Base-by-base conservation (phyloP, 2,888 invertebrate genomes). In the Pheosia gnoma region DNA sequence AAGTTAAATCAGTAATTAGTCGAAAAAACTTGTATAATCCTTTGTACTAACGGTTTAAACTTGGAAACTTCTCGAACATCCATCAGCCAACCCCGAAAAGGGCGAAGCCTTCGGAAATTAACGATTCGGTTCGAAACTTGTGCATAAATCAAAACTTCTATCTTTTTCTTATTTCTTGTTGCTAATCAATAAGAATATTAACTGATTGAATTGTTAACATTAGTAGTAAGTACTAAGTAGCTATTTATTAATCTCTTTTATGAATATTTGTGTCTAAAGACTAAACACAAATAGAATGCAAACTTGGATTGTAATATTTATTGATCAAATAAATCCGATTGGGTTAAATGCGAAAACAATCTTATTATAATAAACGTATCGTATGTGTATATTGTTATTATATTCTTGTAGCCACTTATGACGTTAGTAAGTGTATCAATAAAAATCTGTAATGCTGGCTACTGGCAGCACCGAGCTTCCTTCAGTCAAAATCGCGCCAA, bases 101-200 rank as follows among this genome's bases (percentile, higher is more conserved):
- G 65, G 67, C 43, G 56, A 68, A 72, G 67, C 70, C 68, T 67
- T 71, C 68, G 60, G 67, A 75, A 79, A 82, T 77, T 75, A 78
- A 76, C 75, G 78, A 75, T 82, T 80, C 66, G 74, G 79, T 78
- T 68, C 59, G 57, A 67, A 75, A 74, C 61, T 70, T 58, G 63
- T 60, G 51, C 41, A 55, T 49, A 56, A 56, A 59, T 65, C 62
- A 56, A 36, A 61, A 66, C 63, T 68, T 59, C 64, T 61, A 63
- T 59, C 64, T 66, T 60, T 58, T 47, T 49, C 56, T 53, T 58
- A 60, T 63, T 59, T 52, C 54, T 54, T 54, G 38, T 54, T 54
- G 54, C 54, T 45, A 57, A 11, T 38, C 43, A n/a, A 13, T 43
- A n/a, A 39, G 41, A 43, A 56, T 13, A 56, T 51, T 38, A 45